Evolutionary conservation across 2,113 vertebrate genomes (phyloP), one percentile per base, ranked within the genome.

Genomic region (Pogona vitticeps): DNA sequence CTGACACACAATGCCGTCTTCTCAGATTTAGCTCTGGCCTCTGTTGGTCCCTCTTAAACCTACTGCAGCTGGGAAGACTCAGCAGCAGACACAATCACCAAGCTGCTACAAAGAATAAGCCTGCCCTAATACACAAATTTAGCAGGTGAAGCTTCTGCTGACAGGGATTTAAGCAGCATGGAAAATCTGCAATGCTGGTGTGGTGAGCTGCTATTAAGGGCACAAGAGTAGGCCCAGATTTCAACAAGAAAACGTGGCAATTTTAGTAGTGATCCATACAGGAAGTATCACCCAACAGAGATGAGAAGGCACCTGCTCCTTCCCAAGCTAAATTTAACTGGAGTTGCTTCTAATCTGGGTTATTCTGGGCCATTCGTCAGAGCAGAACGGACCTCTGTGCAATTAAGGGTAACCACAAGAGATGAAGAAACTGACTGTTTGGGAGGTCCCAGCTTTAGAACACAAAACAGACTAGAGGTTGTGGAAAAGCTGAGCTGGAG

Each of bases 321-420:
- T 65, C 58, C 58, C 33, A 75, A 81, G 40, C 71, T 76, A 86
- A 81, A 81, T 70, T 80, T 72, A 86, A 61, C 20, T n/a, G 7
- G n/a, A 18, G 9, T 7, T 36, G 40, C 58, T 58, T 81, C 23
- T 73, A 38, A 76, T 65, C 78, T 86, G 71, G 40, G 23, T 75
- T 85, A 77, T 85, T 85, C 80, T 46, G 79, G 79, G 70, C 6
- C 70, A 36, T 28, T 18, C 10, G 8, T 59, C 70, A 84, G n/a
- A 33, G n/a, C 36, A 42, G 28, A 42, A 31, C 63, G 12, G 14
- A 33, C 78, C 15, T n/a, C 42, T 76, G 23, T 82, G 71, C 61
- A 82, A 82, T 82, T 87, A 77, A 77, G 31, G 63, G 31, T 52
- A 52, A 67, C 83, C 70, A 46, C 78, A 63, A 8, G 36, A 8